Percentiles rank a stretch among this genome's conserved stretches.
These are phyloP conservation scores for Proctacanthus coquilletti DNA, from an alignment of 1,140 invertebrate species.

Conservation along the genomic window DNA sequence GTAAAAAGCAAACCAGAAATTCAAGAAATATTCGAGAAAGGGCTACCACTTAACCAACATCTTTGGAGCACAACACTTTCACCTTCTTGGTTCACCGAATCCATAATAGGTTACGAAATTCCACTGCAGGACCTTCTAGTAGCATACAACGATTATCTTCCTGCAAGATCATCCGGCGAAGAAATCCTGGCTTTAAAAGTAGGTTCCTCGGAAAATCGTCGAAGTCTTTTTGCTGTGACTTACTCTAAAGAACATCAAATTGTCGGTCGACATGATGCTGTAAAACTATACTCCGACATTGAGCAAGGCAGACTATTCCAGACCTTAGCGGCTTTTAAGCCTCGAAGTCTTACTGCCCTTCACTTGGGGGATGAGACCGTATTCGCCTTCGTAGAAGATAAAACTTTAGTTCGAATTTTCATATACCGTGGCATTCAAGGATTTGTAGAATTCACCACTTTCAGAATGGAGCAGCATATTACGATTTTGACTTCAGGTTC, in stretches of 20 bases:
- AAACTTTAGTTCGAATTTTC: conserved; percentile 15
- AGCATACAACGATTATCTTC: conserved; percentile 2
- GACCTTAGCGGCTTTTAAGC: conserved; percentile 11
- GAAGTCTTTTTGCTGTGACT: conserved; percentile 6
- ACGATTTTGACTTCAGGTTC: too few species aligned
- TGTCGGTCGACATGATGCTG: neutral
- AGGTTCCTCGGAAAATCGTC: neutral
- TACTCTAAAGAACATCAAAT: neutral
- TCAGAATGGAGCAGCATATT: too few species aligned
- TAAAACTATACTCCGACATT: conserved; percentile 5
- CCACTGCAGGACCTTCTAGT: neutral
- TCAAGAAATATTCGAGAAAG: too few species aligned
- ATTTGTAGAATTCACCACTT: conserved; percentile 16
- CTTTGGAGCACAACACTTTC: neutral
- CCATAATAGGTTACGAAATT: conserved; percentile 11
- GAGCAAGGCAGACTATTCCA: conserved; percentile 19
- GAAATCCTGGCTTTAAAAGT: conserved; percentile 8
- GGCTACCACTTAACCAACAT: too few species aligned
- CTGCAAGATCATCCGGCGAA: neutral
- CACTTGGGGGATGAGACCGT: conserved; percentile 19
- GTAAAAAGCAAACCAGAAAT: too few species aligned
- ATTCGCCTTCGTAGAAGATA: conserved; percentile 20
- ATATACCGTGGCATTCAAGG: conserved; percentile 23
- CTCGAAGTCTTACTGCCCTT: conserved; percentile 14
- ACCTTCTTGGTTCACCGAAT: conserved; percentile 10